phyloP scores from a whole-genome alignment of 2,888 invertebrate species.

The Euzetes globulus region DNA sequence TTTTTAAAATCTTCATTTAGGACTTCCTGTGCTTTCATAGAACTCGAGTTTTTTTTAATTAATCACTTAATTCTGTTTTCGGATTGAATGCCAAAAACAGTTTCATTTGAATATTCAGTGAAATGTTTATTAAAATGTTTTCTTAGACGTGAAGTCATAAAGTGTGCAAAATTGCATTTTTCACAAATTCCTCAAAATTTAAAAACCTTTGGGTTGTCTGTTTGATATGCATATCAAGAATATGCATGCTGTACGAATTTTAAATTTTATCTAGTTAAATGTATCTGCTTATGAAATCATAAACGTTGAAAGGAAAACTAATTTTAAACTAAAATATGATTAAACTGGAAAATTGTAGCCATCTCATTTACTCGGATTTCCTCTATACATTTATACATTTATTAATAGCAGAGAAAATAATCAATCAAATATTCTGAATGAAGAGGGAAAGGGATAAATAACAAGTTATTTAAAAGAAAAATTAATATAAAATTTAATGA shows the following conservation, averaged over 20 bases:
- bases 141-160: not conserved
- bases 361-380: no score
- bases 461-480: not conserved
- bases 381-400: no score
- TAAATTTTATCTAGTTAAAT: no score
- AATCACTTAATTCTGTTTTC: not conserved
- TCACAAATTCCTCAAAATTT: not conserved
- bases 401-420: no score
- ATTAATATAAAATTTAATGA: not conserved
- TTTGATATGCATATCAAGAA: no score
- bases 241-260: no score
- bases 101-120: not conserved
- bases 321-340: no score
- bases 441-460: not conserved
- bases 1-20: conserved; percentile 21
- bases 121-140: not conserved
- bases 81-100: conserved; percentile 7
- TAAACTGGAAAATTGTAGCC: no score
- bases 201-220: no score
- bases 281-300: no score
- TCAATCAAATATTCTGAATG: not conserved
- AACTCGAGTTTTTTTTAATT: not conserved
- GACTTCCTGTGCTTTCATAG: conserved; percentile 14
- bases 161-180: not conserved
- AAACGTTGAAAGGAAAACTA: no score